Evolutionary conservation across 1,140 invertebrate species (phyloP), one percentile per base, ranked within the genome.

Genomic region (Psix sp.): DNA sequence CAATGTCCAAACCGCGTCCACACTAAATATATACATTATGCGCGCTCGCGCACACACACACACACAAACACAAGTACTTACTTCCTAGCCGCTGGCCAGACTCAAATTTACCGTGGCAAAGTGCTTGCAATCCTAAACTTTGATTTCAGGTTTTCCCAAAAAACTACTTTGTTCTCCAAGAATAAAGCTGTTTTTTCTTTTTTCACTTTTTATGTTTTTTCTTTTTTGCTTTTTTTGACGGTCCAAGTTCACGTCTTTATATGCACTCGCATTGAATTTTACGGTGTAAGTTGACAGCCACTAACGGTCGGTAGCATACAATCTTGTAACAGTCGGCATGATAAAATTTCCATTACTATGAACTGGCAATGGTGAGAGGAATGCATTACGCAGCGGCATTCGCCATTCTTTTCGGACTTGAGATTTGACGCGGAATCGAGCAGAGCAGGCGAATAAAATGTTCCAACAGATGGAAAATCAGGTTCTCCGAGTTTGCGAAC

Each of bases 301-400:
- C 15, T 33, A 56, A 56, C 46, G 14, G 51, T 7, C 36, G 35
- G 51, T 33, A 57, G 35, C 49, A 49, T 54, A 35, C 24, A 40
- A 18, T 33, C 26, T 46, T 24, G 49, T 42, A 54, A 39, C 60
- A 35, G 49, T 31, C 40, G 20, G 29, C 46, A 65, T 49, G 54
- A 65, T 65, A 46, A 65, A 54, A 65, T 65, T 65, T 65, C 60
- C 60, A 65, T 65, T 39, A 57, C 63, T 67, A 67, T 67, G 24
- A 52, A 35, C 45, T 21, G 65, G 6, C 39, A 10, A 11, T 46
- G 21, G n/a, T 51, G 63, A 38, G 49, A 49, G 63, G 63, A 67
- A 57, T 67, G 63, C 29, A 67, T 49, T 57, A 42, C 51, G 36
- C 15, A 42, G 36, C 42, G 62, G 46, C 42, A 56, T 46, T 46